Base-by-base conservation (phyloP, 1,140 invertebrate species). In the Drosophila nannoptera region DNA sequence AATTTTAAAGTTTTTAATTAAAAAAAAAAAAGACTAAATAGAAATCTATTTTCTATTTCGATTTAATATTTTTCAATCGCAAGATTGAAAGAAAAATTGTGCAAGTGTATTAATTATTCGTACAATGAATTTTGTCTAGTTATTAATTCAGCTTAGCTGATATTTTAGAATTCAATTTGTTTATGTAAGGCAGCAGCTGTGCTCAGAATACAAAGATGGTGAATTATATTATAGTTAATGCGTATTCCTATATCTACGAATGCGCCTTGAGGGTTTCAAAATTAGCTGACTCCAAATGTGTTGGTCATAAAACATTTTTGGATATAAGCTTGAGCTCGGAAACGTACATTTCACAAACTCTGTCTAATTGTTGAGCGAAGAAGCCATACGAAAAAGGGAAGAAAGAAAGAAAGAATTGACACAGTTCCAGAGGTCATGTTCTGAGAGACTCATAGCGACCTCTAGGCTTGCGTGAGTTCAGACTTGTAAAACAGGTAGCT, bases 381-480 rank as follows among this genome's bases (percentile, higher is more conserved):
- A 54, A 54, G 33, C 40, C 31, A 22, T 33, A 45, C 9, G 31
- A 12, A 40, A 50, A 42, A n/a, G n/a, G 2, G 32, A 52, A 52
- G 11, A 53, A 53, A 36, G 5, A 22, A 16, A n/a, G 22, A 53
- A 8, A 4, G 14, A 35, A 0, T 6, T 5, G 8, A n/a, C 29
- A 32, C 31, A 14, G 14, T 9, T 12, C 7, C 40, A 32, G 40
- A 14, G 11, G 5, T 40, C 22, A 43, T 32, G 5, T 38, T 38
- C 22, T 22, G 22, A 22, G 22, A 22, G 22, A 22, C 22, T 9
- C n/a, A 16, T 32, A 7, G 1, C 59, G 36, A 32, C 43, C 62
- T 59, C 8, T 59, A 14, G 45, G 49, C 62, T 66, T 35, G 35
- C 31, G 11, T 56, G 40, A 56, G 31, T 11, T 56, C 8, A 56